phyloP scores from a whole-genome alignment of 2,888 invertebrate genomes.

The Phymatocera aterrima region DNA sequence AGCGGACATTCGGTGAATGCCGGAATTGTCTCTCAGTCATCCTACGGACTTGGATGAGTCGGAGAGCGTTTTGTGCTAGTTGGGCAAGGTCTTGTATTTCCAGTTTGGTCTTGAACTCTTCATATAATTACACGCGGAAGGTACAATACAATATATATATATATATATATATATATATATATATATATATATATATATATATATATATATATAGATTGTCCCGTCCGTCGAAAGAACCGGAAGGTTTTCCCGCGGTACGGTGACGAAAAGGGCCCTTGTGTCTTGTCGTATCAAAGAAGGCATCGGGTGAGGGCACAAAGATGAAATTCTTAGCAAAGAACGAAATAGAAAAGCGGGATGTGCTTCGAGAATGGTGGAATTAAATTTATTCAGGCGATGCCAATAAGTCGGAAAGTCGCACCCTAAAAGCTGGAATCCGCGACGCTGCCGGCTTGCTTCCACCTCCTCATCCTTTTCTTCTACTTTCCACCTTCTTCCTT shows the following conservation, averaged over 20 bases:
- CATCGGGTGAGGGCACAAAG: conserved; percentile 59
- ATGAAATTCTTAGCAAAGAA: conserved; percentile 67
- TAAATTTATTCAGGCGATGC: conserved; percentile 72
- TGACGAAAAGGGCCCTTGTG: neutral
- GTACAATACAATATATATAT: neutral
- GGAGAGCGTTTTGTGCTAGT: too few species aligned
- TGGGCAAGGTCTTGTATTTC: too few species aligned
- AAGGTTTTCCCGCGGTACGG: neutral
- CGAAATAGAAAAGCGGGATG: conserved; percentile 58
- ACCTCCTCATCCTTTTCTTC: conserved; percentile 48
- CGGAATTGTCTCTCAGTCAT: too few species aligned
- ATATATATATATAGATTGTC: neutral
- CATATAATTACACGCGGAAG: neutral
- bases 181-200: too few species aligned
- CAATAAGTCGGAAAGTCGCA: conserved; percentile 70
- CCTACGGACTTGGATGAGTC: too few species aligned
- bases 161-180: conserved; percentile 9
- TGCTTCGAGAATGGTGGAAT: conserved; percentile 65
- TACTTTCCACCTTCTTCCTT: conserved; percentile 11
- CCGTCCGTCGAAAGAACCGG: neutral
- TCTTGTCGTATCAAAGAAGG: conserved; percentile 55
- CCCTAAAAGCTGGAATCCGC: conserved; percentile 68
- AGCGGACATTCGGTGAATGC: too few species aligned
- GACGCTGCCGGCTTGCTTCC: conserved; percentile 20
- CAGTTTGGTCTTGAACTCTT: too few species aligned